phyloP scores from a whole-genome alignment of 2,888 invertebrate genomes.

The Cepaea hortensis region DNA sequence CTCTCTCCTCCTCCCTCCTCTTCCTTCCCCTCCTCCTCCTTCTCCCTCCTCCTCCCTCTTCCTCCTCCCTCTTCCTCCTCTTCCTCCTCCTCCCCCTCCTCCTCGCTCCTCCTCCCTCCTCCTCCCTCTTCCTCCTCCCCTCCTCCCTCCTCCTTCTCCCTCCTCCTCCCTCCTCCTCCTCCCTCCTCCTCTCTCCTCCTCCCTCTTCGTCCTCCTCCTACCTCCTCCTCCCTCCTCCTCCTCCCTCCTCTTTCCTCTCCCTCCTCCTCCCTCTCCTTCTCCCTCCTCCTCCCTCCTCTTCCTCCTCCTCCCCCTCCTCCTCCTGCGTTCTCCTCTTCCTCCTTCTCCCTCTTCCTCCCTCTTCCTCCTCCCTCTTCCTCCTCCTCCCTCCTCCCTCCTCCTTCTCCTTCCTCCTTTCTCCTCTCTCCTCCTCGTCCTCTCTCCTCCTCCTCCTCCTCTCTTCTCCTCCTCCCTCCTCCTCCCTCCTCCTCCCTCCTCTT shows the following conservation, averaged over 20 bases:
- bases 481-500: constrained; percentile 2
- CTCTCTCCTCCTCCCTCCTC: neutral
- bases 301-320: neutral
- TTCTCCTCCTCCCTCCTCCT: constrained; percentile 12
- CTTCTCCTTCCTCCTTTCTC: neutral
- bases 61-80: neutral
- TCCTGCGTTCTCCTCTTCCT: neutral
- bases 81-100: too few species aligned
- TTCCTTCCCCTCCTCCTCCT: too few species aligned
- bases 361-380: neutral
- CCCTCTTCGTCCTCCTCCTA: too few species aligned
- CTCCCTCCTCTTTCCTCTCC: neutral
- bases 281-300: neutral
- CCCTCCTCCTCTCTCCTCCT: neutral
- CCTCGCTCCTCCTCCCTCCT: too few species aligned
- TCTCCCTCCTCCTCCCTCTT: neutral
- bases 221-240: too few species aligned
- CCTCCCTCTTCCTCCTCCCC: neutral
- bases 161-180: neutral
- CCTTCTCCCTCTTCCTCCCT: neutral
- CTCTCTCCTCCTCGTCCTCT: neutral
- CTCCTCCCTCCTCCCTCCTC: neutral
- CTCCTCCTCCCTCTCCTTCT: neutral
- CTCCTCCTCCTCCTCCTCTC: neutral
- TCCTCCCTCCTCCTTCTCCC: neutral